Evolutionary conservation across 2,888 invertebrate species (phyloP), one percentile per base, ranked within the genome.

Genomic region (Mesorhabditis belari): DNA sequence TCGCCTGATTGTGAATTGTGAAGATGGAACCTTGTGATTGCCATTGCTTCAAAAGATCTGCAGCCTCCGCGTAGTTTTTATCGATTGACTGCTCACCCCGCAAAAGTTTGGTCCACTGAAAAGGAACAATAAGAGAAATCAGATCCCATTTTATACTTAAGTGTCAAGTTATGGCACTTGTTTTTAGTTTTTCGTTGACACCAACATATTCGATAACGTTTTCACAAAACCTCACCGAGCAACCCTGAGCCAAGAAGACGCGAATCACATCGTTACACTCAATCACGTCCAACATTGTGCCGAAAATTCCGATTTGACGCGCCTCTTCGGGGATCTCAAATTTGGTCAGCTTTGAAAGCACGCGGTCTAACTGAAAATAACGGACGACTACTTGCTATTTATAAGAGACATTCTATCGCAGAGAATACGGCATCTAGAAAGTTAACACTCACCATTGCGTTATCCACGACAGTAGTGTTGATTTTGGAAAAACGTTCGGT

Each of bases 401-500:
- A 27, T 29, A 55, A 26, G 58, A 61, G 4, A 50, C 5, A 5
- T 53, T 21, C 1, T 55, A 26, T 19, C 29, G n/a, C 12, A 17
- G 44, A 35, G n/a, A 9, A 9, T n/a, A 35, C n/a, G 44, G 12
- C 12, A 35, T 35, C 44, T 9, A 35, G 44, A 35, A 35, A 35
- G n/a, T n/a, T n/a, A 35, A 56, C 44, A 23, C 51, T 49, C 29
- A 62, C 62, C 21, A 52, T 12, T n/a, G 23, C n/a, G 17, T 50
- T 29, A 4, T 24, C 24, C 35, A 74, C 60, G 19, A 74, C 65
- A 9, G 72, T 74, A n/a, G 74, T 57, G 23, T 64, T 63, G 54
- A 75, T 68, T 52, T 60, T 62, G 44, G 55, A 60, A 17, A 28
- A 57, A 3, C 61, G 58, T n/a, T 55, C 54, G 49, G 61, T 58